A percentile compares a stretch with the other conserved stretches of the same genome.
These are phyloP conservation scores for Triops longicaudatus DNA, from an alignment of 1,140 invertebrate genomes.

Conservation along the genomic window DNA sequence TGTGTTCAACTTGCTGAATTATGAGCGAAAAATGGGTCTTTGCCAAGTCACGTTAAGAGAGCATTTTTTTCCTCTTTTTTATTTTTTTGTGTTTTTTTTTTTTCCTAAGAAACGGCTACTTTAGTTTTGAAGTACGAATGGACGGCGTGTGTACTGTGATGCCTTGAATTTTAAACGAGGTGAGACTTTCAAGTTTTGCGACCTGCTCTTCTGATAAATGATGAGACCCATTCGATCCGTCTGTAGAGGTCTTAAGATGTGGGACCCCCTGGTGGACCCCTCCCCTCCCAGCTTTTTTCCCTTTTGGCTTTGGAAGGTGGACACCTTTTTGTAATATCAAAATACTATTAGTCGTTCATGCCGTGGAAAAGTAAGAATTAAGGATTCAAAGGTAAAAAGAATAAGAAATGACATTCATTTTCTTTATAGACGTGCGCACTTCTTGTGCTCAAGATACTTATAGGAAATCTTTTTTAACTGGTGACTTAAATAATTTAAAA, in stretches of 20 bases:
- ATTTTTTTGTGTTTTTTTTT: not conserved
- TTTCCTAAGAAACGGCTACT: not conserved
- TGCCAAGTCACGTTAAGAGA: not conserved
- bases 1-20: not conserved
- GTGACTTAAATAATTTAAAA: not conserved
- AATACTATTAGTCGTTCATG: not conserved
- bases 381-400: not conserved
- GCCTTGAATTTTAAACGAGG: not conserved
- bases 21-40: not conserved
- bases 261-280: slow-evolving; percentile 1
- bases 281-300: not conserved
- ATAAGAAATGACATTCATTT: not conserved
- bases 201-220: not conserved
- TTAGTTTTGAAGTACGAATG: not conserved
- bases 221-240: slow-evolving; percentile 11
- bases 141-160: not conserved
- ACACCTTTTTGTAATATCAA: not conserved
- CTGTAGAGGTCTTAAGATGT: not conserved
- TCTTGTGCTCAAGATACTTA: not conserved
- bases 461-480: not conserved
- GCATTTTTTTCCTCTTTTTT: not conserved
- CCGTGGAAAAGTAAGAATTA: not conserved
- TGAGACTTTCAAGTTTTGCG: slow-evolving; percentile 2
- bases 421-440: not conserved
- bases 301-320: slow-evolving; percentile 1